Base-by-base conservation (phyloP, 92 coral and sea anemone genomes). In the Micromussa lordhowensis region DNA sequence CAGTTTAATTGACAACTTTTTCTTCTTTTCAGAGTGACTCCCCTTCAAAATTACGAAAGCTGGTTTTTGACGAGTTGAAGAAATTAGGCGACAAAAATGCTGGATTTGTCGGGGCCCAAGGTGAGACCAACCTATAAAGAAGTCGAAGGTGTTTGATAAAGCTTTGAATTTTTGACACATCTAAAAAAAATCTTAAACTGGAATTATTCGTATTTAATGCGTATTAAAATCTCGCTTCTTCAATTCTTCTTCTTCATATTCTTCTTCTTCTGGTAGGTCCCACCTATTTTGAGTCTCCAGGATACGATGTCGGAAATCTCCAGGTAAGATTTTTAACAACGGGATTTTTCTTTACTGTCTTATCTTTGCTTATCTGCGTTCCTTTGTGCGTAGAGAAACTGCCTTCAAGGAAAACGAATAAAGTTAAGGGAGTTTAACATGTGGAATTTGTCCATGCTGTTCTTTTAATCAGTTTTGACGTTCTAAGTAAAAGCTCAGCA, bases 61-160 rank as follows among this genome's bases (percentile, higher is more conserved):
- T 93, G 28, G 99, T 96, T 69, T 98, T 90, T 81, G 95, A 94
- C 28, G 98, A 98, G 82, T 89, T 98, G 49, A 93, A 92, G 80
- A 88, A 92, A 68, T 87, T 97, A 79, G 86, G 89, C 76, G 93
- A 88, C 31, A 91, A 92, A 21, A 88, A 90, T 58, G 86, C 85
- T 64, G 97, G 96, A 7, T 98, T 96, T 78, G 91, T 85, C 32
- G 96, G 99, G 14, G 99, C 99, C 3, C 94, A 93, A 91, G 99
- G 99, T 98, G 1, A 49, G 75, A 26, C 24, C 21, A 30, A 34
- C 2, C 31, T 19, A n/a, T 63, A 63, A 63, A 11, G 69, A 24
- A n/a, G 30, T 63, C 15, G 0, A 9, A n/a, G 69, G 69, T 63
- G 66, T 24, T 63, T 24, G 61, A 55, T 55, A 55, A 15, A 55